These are phyloP conservation scores for Pogonomyrmex barbatus DNA, from an alignment of 1,140 invertebrate species.

Conservation along the genomic window DNA sequence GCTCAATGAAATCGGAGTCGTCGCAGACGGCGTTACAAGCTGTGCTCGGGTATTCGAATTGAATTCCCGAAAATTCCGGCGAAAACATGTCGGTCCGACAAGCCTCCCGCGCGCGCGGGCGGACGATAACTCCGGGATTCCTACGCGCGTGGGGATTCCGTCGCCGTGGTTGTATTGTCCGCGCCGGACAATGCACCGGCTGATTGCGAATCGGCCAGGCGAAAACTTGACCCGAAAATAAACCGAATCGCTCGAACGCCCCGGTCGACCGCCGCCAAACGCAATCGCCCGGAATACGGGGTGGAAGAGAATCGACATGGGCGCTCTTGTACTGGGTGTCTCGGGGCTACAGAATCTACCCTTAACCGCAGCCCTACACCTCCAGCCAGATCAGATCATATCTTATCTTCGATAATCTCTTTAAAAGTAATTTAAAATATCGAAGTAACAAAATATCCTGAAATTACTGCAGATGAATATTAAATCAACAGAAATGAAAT, in stretches of 20 bases:
- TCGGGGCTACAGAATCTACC: neutral
- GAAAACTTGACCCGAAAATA: slow-evolving; percentile 84
- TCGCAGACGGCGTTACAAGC: slow-evolving; percentile 1
- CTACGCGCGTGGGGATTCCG: slow-evolving; percentile 64
- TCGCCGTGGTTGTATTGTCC: slow-evolving; percentile 80
- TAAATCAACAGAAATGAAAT: slow-evolving; percentile 8
- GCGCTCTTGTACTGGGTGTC: neutral
- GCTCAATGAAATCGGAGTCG: slow-evolving; percentile 40
- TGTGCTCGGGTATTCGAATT: slow-evolving; percentile 71
- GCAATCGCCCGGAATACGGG: slow-evolving; percentile 75
- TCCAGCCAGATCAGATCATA: neutral
- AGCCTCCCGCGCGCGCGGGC: neutral
- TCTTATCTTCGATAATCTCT: neutral
- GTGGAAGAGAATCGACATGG: slow-evolving; percentile 16
- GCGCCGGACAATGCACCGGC: slow-evolving; percentile 78
- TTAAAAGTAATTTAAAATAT: neutral
- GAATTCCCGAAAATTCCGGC: slow-evolving; percentile 79
- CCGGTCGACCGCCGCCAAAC: slow-evolving; percentile 75
- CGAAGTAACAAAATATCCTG: too few relatives aligned
- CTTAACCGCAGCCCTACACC: neutral
- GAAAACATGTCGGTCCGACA: slow-evolving; percentile 73
- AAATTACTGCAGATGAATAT: neutral
- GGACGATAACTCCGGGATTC: slow-evolving; percentile 45
- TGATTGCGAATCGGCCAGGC: slow-evolving; percentile 81
- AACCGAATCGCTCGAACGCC: slow-evolving; percentile 77